phyloP scores from a whole-genome alignment of 2,888 invertebrate genomes.

The Campoletis raptor region DNA sequence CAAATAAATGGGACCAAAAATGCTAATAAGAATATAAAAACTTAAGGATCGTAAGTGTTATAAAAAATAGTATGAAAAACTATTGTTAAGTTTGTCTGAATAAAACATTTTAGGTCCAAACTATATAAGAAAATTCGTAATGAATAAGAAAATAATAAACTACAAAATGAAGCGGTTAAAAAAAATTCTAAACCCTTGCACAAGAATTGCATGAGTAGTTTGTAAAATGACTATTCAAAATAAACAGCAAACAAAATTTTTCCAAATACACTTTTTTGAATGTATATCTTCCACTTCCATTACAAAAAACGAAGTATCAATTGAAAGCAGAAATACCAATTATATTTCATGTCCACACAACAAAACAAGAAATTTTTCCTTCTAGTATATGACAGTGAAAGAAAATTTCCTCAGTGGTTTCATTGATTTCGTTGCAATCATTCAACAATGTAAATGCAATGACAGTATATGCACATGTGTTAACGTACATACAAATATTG shows the following conservation, averaged over 20 bases:
- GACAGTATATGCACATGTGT: neutral
- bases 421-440: neutral
- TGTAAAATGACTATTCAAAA: neutral
- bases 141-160: no score
- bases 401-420: neutral
- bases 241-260: neutral
- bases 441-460: neutral
- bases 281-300: neutral
- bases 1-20: neutral
- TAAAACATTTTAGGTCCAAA: neutral
- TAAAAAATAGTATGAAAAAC: neutral
- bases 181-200: neutral
- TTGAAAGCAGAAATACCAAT: neutral
- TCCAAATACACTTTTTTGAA: neutral
- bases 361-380: neutral
- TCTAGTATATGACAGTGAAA: neutral
- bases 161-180: no score
- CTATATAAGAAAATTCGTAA: no score
- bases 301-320: neutral
- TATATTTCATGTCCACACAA: neutral
- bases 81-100: neutral
- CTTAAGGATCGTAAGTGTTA: neutral
- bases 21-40: neutral
- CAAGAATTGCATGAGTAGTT: no score
- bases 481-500: constrained; percentile 5